Evolutionary conservation across 2,797 vertebrate species (phyloP).

Genomic region (Bucorvus abyssinicus): DNA sequence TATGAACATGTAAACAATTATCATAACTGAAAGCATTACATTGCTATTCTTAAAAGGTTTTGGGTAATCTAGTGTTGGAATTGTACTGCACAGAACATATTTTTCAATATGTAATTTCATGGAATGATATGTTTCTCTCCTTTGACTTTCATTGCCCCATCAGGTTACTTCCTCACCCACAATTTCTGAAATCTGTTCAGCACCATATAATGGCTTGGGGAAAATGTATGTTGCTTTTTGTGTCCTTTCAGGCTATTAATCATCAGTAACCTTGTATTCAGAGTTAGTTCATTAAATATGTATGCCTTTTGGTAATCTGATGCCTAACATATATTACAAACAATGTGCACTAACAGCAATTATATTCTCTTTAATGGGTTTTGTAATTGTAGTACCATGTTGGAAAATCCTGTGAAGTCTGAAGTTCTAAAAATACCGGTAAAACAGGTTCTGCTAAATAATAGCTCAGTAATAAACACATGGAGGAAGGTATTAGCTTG

Average conservation of each 20-base stretch:
- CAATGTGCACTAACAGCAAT: slow-evolving; percentile 49
- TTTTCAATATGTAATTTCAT: background rate
- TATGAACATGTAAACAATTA: background rate
- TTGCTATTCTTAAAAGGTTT: background rate
- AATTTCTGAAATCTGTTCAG: slow-evolving; percentile 16
- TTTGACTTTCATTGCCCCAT: slow-evolving; percentile 26
- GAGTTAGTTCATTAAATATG: slow-evolving; percentile 72
- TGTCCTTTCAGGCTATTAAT: slow-evolving; percentile 54
- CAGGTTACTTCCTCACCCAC: background rate
- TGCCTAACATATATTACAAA: slow-evolving; percentile 36
- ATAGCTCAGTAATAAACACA: slow-evolving; percentile 37
- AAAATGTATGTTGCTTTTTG: slow-evolving; percentile 28
- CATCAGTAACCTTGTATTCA: slow-evolving; percentile 59
- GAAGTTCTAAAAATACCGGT: slow-evolving; percentile 49
- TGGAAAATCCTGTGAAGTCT: slow-evolving; percentile 4
- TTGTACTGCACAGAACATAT: background rate
- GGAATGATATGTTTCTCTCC: background rate
- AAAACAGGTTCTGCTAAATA: background rate
- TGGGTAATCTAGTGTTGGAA: background rate
- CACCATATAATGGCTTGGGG: background rate
- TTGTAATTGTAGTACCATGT: slow-evolving; percentile 44
- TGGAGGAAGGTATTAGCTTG: slow-evolving; percentile 20
- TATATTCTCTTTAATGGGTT: slow-evolving; percentile 66
- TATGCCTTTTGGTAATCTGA: slow-evolving; percentile 57
- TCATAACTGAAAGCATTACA: background rate